Evolutionary conservation across 1,140 invertebrate genomes (phyloP).

Genomic region (Campoletis sonorensis): DNA sequence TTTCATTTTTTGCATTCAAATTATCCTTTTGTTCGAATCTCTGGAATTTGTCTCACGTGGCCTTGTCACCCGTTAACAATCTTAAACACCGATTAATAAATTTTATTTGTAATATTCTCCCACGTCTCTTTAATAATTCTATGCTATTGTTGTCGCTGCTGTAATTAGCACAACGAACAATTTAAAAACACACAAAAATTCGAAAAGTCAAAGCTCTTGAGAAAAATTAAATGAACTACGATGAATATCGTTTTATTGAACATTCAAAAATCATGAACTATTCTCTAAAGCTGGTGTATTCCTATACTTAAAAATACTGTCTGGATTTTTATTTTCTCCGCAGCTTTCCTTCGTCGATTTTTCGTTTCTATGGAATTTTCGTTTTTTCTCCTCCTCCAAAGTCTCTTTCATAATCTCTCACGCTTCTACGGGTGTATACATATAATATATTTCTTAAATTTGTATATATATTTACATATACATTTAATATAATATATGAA

Average conservation of each 20-base stretch:
- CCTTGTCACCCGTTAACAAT: constrained; percentile 53
- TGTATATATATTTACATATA: constrained; percentile 53
- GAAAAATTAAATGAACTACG: neutral
- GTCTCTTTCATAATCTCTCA: constrained; percentile 25
- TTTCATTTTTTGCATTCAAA: neutral
- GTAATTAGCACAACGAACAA: neutral
- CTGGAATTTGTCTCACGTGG: neutral
- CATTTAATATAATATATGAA: constrained; percentile 53
- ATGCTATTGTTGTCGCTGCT: neutral
- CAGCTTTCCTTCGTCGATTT: neutral
- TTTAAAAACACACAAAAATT: neutral
- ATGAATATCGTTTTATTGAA: neutral
- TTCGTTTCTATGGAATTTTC: neutral
- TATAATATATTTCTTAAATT: too few species aligned
- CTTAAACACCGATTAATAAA: constrained; percentile 60
- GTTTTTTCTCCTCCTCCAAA: neutral
- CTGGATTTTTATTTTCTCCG: constrained; percentile 53
- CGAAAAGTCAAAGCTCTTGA: constrained; percentile 9
- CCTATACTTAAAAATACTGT: constrained; percentile 59
- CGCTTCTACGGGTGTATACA: constrained; percentile 18
- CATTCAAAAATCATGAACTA: neutral
- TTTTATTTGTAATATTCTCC: constrained; percentile 31
- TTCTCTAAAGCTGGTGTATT: neutral
- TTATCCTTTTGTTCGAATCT: neutral
- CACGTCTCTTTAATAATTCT: neutral